These are phyloP conservation scores for Bicyclus anynana DNA, from an alignment of 1,140 invertebrate species.

Conservation along the genomic window DNA sequence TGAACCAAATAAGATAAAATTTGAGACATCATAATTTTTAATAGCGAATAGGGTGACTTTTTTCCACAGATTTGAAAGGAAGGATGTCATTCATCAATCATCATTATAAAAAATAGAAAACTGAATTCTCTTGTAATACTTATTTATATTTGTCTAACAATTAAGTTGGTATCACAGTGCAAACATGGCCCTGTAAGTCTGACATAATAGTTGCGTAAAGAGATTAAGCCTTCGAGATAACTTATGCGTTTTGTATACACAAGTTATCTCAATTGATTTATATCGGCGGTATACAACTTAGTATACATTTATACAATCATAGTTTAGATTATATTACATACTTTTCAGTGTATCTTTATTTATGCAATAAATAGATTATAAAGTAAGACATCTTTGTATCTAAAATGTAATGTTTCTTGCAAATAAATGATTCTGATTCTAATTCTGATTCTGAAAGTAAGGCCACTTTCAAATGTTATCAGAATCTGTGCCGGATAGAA, in stretches of 20 bases:
- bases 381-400: neutral
- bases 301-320: too few species aligned
- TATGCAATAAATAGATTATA: neutral
- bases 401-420: too few species aligned
- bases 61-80: too few species aligned
- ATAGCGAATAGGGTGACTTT: too few species aligned
- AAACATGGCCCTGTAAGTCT: neutral
- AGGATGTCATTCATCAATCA: too few species aligned
- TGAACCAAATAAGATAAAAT: too few species aligned
- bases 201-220: neutral
- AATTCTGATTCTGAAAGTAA: too few species aligned
- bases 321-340: too few species aligned
- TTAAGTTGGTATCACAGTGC: neutral
- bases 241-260: neutral
- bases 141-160: neutral
- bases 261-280: slow-evolving; percentile 3
- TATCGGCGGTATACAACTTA: neutral
- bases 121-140: neutral
- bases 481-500: too few species aligned
- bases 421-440: too few species aligned
- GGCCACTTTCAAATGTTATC: neutral
- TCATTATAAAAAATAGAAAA: too few species aligned
- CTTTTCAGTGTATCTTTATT: neutral
- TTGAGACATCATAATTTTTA: too few species aligned
- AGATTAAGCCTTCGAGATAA: neutral